phyloP scores from a whole-genome alignment of 1,140 invertebrate genomes.

The Spodoptera frugiperda region DNA sequence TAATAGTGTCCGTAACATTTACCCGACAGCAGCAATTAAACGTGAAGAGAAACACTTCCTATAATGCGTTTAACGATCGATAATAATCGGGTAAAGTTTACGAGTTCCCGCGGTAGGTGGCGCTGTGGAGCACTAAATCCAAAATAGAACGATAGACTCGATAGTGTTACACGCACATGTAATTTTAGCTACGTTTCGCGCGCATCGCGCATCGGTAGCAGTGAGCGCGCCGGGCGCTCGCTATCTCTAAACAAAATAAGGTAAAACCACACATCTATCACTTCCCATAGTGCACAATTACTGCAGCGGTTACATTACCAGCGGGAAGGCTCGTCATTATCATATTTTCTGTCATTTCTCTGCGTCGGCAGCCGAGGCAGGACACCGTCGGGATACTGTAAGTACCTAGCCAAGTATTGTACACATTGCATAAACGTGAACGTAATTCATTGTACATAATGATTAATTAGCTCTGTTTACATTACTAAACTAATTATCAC shows the following conservation, averaged over 20 bases:
- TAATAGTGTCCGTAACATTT: too few species aligned
- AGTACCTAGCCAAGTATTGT: too few species aligned
- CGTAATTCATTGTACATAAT: too few species aligned
- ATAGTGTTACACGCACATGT: constrained; percentile 28
- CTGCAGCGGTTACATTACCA: too few species aligned
- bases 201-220: not conserved
- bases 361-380: too few species aligned
- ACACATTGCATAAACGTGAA: too few species aligned
- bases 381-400: too few species aligned
- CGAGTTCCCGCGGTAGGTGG: not conserved
- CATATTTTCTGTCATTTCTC: too few species aligned
- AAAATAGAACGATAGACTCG: constrained; percentile 24
- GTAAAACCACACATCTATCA: not conserved
- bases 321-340: too few species aligned
- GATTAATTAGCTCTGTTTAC: too few species aligned
- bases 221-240: not conserved
- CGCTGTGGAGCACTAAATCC: not conserved
- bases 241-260: constrained; percentile 22
- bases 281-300: not conserved
- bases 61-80: not conserved
- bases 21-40: not conserved
- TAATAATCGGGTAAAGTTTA: not conserved
- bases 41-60: not conserved
- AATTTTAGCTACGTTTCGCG: constrained; percentile 28
- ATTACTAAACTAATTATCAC: too few species aligned